Percentiles rank a stretch among this genome's conserved stretches.
These are phyloP conservation scores for Galerucella nymphaeae DNA, from an alignment of 2,888 invertebrate genomes.

Conservation along the genomic window DNA sequence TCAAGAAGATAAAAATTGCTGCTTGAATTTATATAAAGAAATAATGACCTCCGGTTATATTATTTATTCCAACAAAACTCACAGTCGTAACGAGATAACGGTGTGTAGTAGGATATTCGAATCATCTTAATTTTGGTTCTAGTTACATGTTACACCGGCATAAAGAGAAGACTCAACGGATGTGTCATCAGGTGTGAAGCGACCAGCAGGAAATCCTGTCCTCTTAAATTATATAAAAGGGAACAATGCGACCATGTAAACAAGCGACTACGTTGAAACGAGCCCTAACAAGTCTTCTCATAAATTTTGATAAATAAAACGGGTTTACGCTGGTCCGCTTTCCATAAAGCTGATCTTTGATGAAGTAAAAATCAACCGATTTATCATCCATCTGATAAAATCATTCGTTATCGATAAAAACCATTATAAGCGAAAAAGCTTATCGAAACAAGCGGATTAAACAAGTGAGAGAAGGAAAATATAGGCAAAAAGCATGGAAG, in stretches of 20 bases:
- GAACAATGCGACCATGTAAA: slow-evolving; percentile 39
- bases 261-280: slow-evolving; percentile 30
- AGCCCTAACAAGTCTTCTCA: slow-evolving; percentile 31
- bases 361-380: too few species aligned
- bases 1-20: neutral
- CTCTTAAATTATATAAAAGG: slow-evolving; percentile 38
- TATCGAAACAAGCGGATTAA: too few species aligned
- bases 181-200: slow-evolving; percentile 38
- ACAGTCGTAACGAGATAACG: slow-evolving; percentile 10
- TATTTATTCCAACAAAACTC: slow-evolving; percentile 16
- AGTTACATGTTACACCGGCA: neutral
- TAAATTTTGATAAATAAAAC: slow-evolving; percentile 34
- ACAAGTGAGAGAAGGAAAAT: too few species aligned
- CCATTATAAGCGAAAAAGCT: too few species aligned
- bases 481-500: too few species aligned
- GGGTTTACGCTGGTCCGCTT: slow-evolving; percentile 24
- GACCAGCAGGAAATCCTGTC: slow-evolving; percentile 35
- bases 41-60: neutral
- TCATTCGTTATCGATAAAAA: too few species aligned
- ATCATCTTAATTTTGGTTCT: slow-evolving; percentile 10
- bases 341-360: too few species aligned
- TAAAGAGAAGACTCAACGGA: slow-evolving; percentile 17
- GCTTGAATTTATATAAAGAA: neutral
- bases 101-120: slow-evolving; percentile 8
- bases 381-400: too few species aligned